A percentile compares a stretch with the other conserved stretches of the same genome.
Conservation (phyloP, 2,113 vertebrate species). For the Rhinogobius similis region DNA sequence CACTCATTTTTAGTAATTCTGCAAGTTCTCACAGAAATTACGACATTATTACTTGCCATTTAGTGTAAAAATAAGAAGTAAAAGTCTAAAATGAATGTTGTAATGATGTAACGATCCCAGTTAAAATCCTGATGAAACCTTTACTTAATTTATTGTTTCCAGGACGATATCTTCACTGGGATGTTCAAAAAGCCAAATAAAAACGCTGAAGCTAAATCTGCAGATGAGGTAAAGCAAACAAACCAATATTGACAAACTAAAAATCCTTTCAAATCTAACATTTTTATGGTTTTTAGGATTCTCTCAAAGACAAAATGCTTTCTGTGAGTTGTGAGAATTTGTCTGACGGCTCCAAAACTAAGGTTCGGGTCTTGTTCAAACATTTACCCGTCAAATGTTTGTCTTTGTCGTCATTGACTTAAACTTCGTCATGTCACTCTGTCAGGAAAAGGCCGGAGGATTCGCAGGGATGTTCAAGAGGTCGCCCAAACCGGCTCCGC, state of each 20-base stretch:
- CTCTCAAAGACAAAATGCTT: conserved; percentile 17
- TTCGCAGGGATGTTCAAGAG: conserved; percentile 55
- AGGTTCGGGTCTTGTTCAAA: conserved; percentile 21
- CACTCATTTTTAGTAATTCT: not conserved
- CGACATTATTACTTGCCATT: too few species aligned
- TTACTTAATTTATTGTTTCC: not conserved
- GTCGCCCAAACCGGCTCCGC: conserved; percentile 52
- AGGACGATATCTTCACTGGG: conserved; percentile 61
- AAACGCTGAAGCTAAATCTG: conserved; percentile 22
- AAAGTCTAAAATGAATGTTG: too few species aligned
- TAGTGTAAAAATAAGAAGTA: too few species aligned
- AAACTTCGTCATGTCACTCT: not conserved
- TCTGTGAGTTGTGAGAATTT: conserved; percentile 46
- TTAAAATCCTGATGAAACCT: not conserved
- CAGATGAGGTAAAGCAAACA: conserved; percentile 37
- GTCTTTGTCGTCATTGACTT: not conserved
- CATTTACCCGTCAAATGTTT: not conserved
- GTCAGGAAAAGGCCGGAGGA: conserved; percentile 60
- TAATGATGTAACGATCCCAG: too few species aligned
- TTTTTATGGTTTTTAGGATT: conserved; percentile 35
- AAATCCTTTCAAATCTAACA: not conserved
- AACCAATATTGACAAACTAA: not conserved
- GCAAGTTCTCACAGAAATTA: too few species aligned
- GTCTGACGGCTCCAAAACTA: conserved; percentile 28
- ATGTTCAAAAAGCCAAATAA: conserved; percentile 61